phyloP scores from a whole-genome alignment of 2,113 vertebrate genomes.

The Ictidomys tridecemlineatus region DNA sequence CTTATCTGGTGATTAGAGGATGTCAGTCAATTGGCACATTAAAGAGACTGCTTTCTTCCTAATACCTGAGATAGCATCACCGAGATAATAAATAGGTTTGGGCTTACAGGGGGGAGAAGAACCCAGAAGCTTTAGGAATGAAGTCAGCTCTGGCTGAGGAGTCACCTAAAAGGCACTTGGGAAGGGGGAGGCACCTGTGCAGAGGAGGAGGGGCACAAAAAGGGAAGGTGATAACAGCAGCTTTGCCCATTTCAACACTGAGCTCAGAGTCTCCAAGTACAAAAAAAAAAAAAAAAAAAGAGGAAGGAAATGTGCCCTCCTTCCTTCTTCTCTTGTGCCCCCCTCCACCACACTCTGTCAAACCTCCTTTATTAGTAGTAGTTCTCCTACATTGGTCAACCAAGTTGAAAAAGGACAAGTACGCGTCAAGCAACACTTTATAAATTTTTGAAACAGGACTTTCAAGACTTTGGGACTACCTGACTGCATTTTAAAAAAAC shows the following conservation, averaged over 20 bases:
- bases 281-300: constrained; percentile 56
- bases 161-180: neutral
- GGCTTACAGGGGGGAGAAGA: neutral
- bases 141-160: neutral
- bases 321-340: neutral
- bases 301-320: constrained; percentile 72
- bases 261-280: neutral
- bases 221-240: constrained; percentile 71
- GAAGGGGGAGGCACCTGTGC: neutral
- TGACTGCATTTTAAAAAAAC: neutral
- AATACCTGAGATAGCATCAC: neutral
- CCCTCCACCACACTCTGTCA: neutral
- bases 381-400: neutral
- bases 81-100: neutral
- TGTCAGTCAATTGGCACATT: neutral
- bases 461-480: neutral
- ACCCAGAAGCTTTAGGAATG: neutral
- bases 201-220: neutral
- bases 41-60: neutral
- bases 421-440: neutral
- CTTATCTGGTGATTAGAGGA: constrained; percentile 14
- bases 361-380: neutral
- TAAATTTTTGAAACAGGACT: neutral
- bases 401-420: neutral
- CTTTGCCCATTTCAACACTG: constrained; percentile 69